Evolutionary conservation across 2,797 vertebrate genomes (phyloP), one percentile per base, ranked within the genome.

Genomic region (Lithobates sylvaticus): DNA sequence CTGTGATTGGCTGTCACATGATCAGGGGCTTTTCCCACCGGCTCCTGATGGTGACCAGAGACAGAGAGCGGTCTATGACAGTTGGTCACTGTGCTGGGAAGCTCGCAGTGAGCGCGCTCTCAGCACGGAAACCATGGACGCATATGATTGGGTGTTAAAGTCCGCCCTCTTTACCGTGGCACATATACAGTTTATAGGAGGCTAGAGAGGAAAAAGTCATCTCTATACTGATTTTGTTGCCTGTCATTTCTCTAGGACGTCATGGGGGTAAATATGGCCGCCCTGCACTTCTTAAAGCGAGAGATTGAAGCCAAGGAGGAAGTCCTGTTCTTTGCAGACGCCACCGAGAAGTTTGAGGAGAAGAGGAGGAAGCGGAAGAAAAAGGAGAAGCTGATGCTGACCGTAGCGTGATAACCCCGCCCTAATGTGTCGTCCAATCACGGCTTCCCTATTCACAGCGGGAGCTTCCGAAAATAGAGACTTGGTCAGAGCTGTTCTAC

Each of bases 301-400:
- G 96, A 99, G 91, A 96, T 98, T 0, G 98, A 99, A 91, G 95
- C 94, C 87, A 98, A 95, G 87, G 97, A 97, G 64, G 97, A 99
- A 34, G 95, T 99, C 86, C 94, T 91, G 84, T 99, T 99, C 94
- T 99, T 99, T 77, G 94, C 97, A 0, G 98, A 99, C 34, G 97
- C 98, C 80, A 97, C 97, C 0, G 96, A 94, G 36, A 94, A 91
- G 3, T 95, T 98, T 86, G 86, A 94, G 81, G 96, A 97, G 81
- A 98, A 96, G 91, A 98, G 88, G 90, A 96, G 91, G 89, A 99
- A 94, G 91, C 95, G 96, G 90, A 98, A 94, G 93, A 99, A 95
- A 91, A 95, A 95, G 74, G 97, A 97, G 92, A 94, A 96, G 83
- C 94, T 95, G 78, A 84, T 99, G 89, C 95, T 99, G 89, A 93